phyloP scores from a whole-genome alignment of 2,888 invertebrate genomes.

The Lepidocyrtoides sp. region DNA sequence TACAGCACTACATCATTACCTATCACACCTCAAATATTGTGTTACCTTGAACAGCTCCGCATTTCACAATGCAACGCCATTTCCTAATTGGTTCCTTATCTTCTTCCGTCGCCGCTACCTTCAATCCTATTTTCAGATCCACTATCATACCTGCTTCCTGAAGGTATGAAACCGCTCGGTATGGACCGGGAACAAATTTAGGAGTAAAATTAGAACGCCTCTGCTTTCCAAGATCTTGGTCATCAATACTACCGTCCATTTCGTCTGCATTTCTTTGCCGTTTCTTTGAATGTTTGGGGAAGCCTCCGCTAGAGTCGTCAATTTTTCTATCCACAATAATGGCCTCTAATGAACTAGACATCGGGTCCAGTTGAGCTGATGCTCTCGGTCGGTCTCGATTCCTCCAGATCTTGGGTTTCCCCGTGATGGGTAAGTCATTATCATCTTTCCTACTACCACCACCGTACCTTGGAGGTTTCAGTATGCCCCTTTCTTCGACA shows the following conservation, averaged over 20 bases:
- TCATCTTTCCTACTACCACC: not conserved
- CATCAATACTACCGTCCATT: no score
- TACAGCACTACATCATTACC: no score
- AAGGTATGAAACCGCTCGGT: slow-evolving; percentile 19
- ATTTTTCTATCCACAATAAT: no score
- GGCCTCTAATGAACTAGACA: no score
- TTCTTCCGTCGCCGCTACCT: not conserved
- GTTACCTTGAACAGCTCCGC: slow-evolving; percentile 43
- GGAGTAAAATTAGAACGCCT: no score
- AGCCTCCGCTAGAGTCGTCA: no score
- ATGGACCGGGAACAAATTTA: not conserved
- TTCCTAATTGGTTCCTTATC: not conserved
- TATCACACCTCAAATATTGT: not conserved
- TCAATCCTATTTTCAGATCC: slow-evolving; percentile 17
- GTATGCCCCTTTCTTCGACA: slow-evolving; percentile 15
- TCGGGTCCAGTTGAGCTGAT: no score
- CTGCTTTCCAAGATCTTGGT: no score
- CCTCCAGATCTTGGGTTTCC: not conserved
- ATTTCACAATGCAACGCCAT: slow-evolving; percentile 25
- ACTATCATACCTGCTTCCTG: slow-evolving; percentile 12
- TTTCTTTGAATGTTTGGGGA: no score
- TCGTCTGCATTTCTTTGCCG: no score
- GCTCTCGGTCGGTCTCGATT: no score
- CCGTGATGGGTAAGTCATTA: slow-evolving; percentile 2
- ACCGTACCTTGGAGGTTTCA: not conserved